Evolutionary conservation across 2,888 invertebrate species (phyloP).

Genomic region (Euplagia quadripunctaria): DNA sequence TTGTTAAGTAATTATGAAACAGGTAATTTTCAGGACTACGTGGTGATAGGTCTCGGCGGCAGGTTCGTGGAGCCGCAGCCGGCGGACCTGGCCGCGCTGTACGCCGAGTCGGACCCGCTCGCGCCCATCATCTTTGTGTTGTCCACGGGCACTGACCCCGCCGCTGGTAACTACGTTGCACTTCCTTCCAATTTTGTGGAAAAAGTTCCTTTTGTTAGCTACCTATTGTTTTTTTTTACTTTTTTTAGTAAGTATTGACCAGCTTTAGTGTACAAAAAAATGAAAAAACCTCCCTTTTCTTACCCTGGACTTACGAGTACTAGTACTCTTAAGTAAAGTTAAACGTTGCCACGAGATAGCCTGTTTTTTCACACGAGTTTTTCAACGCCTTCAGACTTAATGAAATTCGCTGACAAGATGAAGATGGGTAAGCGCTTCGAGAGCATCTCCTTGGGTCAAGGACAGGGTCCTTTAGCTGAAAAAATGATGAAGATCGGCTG

Average conservation of each 20-base stretch:
- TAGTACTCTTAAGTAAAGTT: too few species aligned
- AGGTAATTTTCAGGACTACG: conserved; percentile 84
- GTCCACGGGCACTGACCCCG: conserved; percentile 96
- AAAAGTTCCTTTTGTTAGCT: too few species aligned
- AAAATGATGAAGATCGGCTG: conserved; percentile 91
- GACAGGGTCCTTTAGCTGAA: conserved; percentile 95
- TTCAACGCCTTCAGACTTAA: conserved; percentile 84
- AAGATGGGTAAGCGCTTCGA: conserved; percentile 91
- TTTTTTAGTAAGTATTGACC: too few species aligned
- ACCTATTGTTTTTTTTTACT: too few species aligned
- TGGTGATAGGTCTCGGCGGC: conserved; percentile 90
- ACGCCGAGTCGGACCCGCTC: conserved; percentile 92
- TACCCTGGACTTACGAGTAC: too few species aligned
- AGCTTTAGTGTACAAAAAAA: too few species aligned
- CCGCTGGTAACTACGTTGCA: conserved; percentile 76
- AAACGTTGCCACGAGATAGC: neutral
- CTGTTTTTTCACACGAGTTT: neutral
- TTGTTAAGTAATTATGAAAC: too few species aligned
- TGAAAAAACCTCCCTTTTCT: too few species aligned
- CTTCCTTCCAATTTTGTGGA: too few species aligned
- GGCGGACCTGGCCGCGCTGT: conserved; percentile 93
- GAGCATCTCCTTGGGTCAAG: conserved; percentile 96
- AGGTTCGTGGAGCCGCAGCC: conserved; percentile 95
- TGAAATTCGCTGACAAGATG: conserved; percentile 94
- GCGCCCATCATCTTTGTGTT: conserved; percentile 96